Evolutionary conservation across 2,888 invertebrate genomes (phyloP), one percentile per base, ranked within the genome.

Genomic region (Chelonus formosanus): DNA sequence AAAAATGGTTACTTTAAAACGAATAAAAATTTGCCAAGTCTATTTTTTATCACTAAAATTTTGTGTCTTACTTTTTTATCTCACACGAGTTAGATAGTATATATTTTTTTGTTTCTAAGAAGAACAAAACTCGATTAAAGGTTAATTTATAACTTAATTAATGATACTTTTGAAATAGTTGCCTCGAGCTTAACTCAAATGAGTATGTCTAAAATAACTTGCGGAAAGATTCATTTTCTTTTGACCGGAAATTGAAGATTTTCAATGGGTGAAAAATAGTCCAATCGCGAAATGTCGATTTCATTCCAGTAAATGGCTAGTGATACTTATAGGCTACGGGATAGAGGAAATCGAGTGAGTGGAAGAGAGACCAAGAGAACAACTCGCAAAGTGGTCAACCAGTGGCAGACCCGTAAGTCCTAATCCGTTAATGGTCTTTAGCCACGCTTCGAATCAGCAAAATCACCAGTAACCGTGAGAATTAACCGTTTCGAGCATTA

Each of bases 341-440:
- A 47, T 20, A 20, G 20, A 20, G 20, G 20, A 20, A 20, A 20
- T 2, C 20, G 20, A 20, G 43, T 48, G 36, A 7, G 20, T 36
- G 35, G 43, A 20, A 43, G 36, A 55, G 20, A 40, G 7, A 55
- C 6, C 35, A 40, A 20, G 8, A 10, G 5, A 40, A 34, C 52
- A 45, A 52, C 10, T 61, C 53, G 36, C 52, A 53, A 50, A 64
- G 58, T 64, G 64, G 64, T 57, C 50, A 54, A 62, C 32, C 57
- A 43, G 45, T 32, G 45, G 57, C 45, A 58, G 48, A 48, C 32
- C 62, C 61, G 57, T 67, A 67, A 67, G 62, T 67, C 67, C 53
- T 67, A 67, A 67, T 67, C 67, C 67, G 67, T 67, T 67, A 67
- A 67, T 67, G 67, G 67, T 56, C 52, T 47, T 44, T 40, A 57